A percentile compares a stretch with the other conserved stretches of the same genome.
Conservation (phyloP, 2,797 vertebrate genomes). For the Leontocebus nigricollis region DNA sequence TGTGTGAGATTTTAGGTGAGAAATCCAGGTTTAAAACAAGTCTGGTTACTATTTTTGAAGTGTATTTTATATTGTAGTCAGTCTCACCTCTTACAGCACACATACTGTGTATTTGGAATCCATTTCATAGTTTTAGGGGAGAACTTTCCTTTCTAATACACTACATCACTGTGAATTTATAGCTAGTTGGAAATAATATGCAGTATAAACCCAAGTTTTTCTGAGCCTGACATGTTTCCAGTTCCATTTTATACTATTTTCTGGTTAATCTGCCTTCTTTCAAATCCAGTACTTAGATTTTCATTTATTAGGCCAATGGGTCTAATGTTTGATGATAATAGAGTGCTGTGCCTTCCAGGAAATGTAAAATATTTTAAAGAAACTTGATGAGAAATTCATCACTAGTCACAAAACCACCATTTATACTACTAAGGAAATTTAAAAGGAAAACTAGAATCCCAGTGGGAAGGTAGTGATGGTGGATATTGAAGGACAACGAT, state of each 20-base stretch:
- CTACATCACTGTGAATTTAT: background rate
- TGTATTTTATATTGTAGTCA: background rate
- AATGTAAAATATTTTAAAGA: conserved; percentile 38
- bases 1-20: conserved; percentile 6
- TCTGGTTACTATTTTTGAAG: conserved; percentile 2
- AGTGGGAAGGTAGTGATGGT: background rate
- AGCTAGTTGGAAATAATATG: background rate
- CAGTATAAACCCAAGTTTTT: background rate
- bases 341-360: background rate
- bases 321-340: background rate
- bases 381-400: conserved; percentile 17
- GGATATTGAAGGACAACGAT: background rate
- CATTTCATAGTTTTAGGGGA: background rate
- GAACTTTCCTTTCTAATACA: conserved; percentile 11
- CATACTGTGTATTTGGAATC: background rate
- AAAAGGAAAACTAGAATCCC: background rate
- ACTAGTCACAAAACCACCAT: background rate
- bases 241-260: background rate
- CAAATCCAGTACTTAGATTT: background rate
- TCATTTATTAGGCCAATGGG: background rate
- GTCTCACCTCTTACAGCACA: background rate
- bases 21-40: background rate
- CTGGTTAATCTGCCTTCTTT: conserved; percentile 5
- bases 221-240: background rate
- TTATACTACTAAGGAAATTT: background rate